Base-by-base conservation (phyloP, 2,113 vertebrate species). In the Jacana jacana region DNA sequence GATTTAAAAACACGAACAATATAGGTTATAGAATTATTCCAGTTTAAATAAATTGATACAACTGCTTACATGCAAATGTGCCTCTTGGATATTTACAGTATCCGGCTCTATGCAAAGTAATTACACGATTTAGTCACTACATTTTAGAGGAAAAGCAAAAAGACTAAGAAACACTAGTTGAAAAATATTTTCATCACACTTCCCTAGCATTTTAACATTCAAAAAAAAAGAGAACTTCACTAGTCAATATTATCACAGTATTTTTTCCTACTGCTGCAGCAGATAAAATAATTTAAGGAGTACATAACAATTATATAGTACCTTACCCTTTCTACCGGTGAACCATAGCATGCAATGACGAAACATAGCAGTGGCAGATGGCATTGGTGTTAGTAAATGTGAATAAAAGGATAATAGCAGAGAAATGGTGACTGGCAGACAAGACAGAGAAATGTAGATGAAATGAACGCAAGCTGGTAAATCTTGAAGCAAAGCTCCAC, bases 321-420 rank as follows among this genome's bases (percentile, higher is more conserved):
- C 98, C 99, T 99, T 99, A 99, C 99, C 99, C 99, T 99, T 99
- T 98, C 98, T 99, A 98, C 98, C 98, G 98, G 99, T 98, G 98
- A 99, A 98, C 99, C 99, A 99, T 98, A 99, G 99, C 99, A 99
- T 99, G 99, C 99, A 99, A 99, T 99, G 99, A 98, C 99, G 98
- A 98, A 99, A 99, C 98, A 99, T 99, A 99, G 99, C 99, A 99
- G 99, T 99, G 98, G 98, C 98, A 98, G 99, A 99, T 98, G 99
- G 99, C 99, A 99, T 99, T 99, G 98, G 98, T 98, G 98, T 97
- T 98, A 98, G 98, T 96, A 98, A 98, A 97, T 97, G 97, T 97
- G 96, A 96, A 97, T 97, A 96, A 97, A 98, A 97, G 83, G 97
- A 91, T 96, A 98, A 97, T 22, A 97, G 97, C 96, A 98, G 96